Evolutionary conservation across 2,888 invertebrate genomes (phyloP).

Genomic region (Caenorhabditis virilis): DNA sequence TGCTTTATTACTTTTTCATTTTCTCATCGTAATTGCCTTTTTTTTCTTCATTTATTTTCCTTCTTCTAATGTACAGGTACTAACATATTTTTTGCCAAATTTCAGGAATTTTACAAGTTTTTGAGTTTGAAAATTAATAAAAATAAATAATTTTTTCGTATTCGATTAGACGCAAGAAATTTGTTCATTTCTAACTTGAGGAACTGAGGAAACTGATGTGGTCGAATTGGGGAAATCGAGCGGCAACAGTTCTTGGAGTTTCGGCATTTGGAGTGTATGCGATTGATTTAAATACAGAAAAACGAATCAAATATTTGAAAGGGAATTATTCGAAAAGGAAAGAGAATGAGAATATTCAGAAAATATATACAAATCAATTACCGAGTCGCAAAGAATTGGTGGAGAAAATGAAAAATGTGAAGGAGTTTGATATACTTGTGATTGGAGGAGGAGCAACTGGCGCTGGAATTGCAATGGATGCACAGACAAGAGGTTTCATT

Average conservation of each 20-base stretch:
- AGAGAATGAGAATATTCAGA: neutral
- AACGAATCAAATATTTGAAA: conserved; percentile 2
- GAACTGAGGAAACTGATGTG: no score
- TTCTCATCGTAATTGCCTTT: neutral
- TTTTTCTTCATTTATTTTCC: neutral
- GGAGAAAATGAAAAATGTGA: conserved; percentile 67
- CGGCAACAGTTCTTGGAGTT: neutral
- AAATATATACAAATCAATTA: neutral
- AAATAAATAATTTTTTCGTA: neutral
- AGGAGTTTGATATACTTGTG: conserved; percentile 82
- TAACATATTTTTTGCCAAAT: neutral
- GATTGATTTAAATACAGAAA: neutral
- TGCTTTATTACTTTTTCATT: neutral
- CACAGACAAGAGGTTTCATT: conserved; percentile 86
- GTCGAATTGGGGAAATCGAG: conserved; percentile 1
- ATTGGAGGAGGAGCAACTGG: conserved; percentile 98
- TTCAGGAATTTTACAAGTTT: no score
- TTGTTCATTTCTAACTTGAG: no score
- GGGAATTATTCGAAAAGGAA: neutral
- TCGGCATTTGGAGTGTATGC: conserved; percentile 1
- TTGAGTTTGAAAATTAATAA: no score
- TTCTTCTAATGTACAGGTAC: neutral
- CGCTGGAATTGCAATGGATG: conserved; percentile 90
- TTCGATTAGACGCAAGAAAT: neutral
- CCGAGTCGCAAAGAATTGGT: neutral